A percentile compares a stretch with the other conserved stretches of the same genome.
phyloP scores from a whole-genome alignment of 1,140 invertebrate genomes.

The Holcopasites calliopsidis region DNA sequence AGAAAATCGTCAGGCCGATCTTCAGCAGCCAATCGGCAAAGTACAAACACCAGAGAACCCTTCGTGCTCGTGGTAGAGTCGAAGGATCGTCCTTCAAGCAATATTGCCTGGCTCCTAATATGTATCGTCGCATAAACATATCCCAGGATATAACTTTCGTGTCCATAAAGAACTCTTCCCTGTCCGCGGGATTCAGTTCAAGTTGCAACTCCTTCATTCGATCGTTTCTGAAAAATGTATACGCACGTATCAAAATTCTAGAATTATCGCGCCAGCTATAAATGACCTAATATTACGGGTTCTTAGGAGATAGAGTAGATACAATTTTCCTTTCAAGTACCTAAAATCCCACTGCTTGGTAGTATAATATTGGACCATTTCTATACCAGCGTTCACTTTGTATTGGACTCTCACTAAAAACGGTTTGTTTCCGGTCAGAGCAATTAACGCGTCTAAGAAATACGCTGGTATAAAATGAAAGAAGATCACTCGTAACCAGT shows the following conservation, averaged over 20 bases:
- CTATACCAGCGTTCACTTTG: conserved; percentile 82
- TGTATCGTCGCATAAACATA: conserved; percentile 85
- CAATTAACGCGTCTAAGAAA: conserved; percentile 85
- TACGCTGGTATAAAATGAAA: conserved; percentile 92
- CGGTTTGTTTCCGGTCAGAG: conserved; percentile 86
- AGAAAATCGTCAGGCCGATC: conserved; percentile 53
- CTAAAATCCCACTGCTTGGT: conserved; percentile 90
- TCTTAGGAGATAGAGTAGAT: too few species aligned
- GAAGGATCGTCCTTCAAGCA: conserved; percentile 88
- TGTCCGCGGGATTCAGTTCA: conserved; percentile 82
- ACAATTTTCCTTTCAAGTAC: too few species aligned
- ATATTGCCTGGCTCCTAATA: conserved; percentile 86
- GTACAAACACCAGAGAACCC: conserved; percentile 73
- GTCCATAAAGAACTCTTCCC: conserved; percentile 82
- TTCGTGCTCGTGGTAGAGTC: conserved; percentile 86
- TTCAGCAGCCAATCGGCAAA: conserved; percentile 66
- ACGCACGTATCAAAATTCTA: too few species aligned
- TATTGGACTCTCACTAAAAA: conserved; percentile 86
- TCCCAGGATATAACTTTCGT: conserved; percentile 84
- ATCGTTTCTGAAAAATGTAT: conserved; percentile 83
- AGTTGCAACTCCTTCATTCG: conserved; percentile 83
- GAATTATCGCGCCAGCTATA: too few species aligned
- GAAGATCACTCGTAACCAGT: conserved; percentile 85
- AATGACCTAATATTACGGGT: too few species aligned
- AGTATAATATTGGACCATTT: conserved; percentile 91